Base-by-base conservation (phyloP, 2,797 vertebrate genomes). In the Hipposideros larvatus region DNA sequence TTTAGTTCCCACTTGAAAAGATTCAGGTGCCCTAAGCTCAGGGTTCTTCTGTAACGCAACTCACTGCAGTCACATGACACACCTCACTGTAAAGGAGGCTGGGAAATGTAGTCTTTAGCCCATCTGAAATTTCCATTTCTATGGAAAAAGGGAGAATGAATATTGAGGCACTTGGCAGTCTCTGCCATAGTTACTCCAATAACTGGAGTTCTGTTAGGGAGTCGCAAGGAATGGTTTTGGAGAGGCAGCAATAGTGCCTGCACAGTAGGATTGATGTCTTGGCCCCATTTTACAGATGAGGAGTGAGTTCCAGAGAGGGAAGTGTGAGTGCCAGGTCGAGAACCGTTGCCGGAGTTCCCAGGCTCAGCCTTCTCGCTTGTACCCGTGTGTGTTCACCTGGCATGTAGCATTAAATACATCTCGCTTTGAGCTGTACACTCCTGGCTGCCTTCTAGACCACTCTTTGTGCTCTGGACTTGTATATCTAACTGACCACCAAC, bases 81-180 rank as follows among this genome's bases (percentile, higher is more conserved):
- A 48, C 5, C 11, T 83, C 6, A 14, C 46, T 57, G 46, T 74
- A 91, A 80, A 31, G 93, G 84, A 16, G 61, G 26, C 87, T 86
- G 84, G 74, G 87, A 88, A 89, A 59, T 79, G 70, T 53, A 77
- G 66, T 89, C n/a, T 91, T 88, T 70, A 63, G 19, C 51, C 63
- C 46, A 24, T 74, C 21, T 70, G 51, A 59, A 77, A 78, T 63
- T 43, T 85, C 48, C 22, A 37, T 78, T 93, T 89, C 63, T 68
- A 19, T 8, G 5, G 43, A 73, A 73, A n/a, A 78, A 85, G 18
- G 55, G 10, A 14, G 46, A 66, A 55, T 34, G 55, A n/a, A 22
- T 71, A 8, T 24, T 21, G 46, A 18, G 28, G 34, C 31, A 37
- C 11, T 41, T 61, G 65, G 46, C 34, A 41, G 55, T 61, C 43